A percentile compares a stretch with the other conserved stretches of the same genome.
phyloP scores from a whole-genome alignment of 2,888 invertebrate species.

The Volucella inanis region DNA sequence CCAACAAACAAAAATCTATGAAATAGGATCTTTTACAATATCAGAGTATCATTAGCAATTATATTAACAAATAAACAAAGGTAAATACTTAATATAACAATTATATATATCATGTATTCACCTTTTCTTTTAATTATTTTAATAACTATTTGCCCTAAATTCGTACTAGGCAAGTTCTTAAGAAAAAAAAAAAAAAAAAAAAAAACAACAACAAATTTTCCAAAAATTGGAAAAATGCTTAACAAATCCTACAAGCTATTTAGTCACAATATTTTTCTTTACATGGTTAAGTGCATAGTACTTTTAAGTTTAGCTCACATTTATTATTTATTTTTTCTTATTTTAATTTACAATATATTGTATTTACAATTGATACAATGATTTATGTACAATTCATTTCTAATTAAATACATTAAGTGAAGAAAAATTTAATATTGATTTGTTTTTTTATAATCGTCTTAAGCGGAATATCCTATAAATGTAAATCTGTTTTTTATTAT shows the following conservation, averaged over 20 bases:
- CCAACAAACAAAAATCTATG: background rate
- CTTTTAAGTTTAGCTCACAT: slow-evolving; percentile 4
- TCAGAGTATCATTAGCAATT: slow-evolving; percentile 48
- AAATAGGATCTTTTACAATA: slow-evolving; percentile 12
- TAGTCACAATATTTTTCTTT: slow-evolving; percentile 14
- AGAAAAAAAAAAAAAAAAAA: background rate
- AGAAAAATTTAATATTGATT: background rate
- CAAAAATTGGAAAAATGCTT: slow-evolving; percentile 12
- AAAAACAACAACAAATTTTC: background rate
- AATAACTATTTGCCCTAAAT: slow-evolving; percentile 29
- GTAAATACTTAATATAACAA: background rate
- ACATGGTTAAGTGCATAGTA: slow-evolving; percentile 7
- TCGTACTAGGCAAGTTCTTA: background rate
- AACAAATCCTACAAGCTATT: slow-evolving; percentile 25
- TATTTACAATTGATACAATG: slow-evolving; percentile 22
- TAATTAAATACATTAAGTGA: background rate
- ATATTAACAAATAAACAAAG: slow-evolving; percentile 25
- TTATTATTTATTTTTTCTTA: background rate
- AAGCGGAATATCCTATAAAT: background rate
- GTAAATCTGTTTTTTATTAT: background rate
- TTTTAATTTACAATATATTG: slow-evolving; percentile 36
- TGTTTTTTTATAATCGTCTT: slow-evolving; percentile 1
- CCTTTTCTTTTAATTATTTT: background rate
- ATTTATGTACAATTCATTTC: slow-evolving; percentile 11
- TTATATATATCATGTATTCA: background rate